phyloP scores from a whole-genome alignment of 2,113 vertebrate genomes.

The Eulacestoma nigropectus region DNA sequence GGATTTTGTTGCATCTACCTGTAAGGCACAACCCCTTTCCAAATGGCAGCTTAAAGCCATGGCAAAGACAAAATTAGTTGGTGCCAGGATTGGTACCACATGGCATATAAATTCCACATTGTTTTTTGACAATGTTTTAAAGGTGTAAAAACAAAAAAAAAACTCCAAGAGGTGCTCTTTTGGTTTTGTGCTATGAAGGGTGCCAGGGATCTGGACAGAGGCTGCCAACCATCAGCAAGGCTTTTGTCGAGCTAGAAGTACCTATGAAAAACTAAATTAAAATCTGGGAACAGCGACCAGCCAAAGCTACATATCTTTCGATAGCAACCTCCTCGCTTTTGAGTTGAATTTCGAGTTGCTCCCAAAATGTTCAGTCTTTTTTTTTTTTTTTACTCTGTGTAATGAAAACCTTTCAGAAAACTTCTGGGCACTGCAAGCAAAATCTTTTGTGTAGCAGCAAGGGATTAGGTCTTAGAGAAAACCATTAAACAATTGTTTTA shows the following conservation, averaged over 20 bases:
- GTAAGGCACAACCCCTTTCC: background rate
- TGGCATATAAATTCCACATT: fast-evolving
- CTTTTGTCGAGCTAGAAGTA: background rate
- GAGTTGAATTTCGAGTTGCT: background rate
- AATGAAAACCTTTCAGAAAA: background rate
- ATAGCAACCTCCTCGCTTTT: background rate
- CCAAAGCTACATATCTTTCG: background rate
- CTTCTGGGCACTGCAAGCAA: background rate
- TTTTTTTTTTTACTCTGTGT: background rate
- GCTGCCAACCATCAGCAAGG: background rate
- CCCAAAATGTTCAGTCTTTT: no score
- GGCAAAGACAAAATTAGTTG: background rate
- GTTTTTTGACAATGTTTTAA: background rate
- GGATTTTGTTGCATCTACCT: background rate
- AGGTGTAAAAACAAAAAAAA: background rate
- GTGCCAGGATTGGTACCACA: background rate
- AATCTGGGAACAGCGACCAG: background rate
- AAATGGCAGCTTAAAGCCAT: background rate
- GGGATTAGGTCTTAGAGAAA: background rate
- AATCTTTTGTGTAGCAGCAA: background rate
- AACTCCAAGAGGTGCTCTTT: background rate
- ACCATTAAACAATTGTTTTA: background rate
- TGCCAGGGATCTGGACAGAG: background rate
- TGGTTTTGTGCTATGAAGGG: background rate
- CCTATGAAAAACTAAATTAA: background rate